A percentile compares a stretch with the other conserved stretches of the same genome.
Conservation (phyloP, 2,888 invertebrate species). For the Hydraecia micacea region DNA sequence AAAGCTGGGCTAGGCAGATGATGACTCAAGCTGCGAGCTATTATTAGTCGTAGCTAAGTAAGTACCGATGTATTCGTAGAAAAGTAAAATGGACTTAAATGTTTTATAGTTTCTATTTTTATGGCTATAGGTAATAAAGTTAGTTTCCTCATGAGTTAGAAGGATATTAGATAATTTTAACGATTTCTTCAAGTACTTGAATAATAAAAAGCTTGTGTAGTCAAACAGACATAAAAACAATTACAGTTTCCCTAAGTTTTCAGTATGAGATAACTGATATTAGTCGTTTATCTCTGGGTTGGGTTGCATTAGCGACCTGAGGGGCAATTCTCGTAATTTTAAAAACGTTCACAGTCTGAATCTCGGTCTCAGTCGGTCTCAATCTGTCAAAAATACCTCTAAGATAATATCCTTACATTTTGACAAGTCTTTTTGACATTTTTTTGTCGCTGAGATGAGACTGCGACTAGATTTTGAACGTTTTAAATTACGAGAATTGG, state of each 20-base stretch:
- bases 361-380: no score
- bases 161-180: neutral
- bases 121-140: slow-evolving; percentile 8
- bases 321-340: no score
- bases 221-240: neutral
- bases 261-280: neutral
- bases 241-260: neutral
- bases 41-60: neutral
- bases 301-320: no score
- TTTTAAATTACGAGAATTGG: no score
- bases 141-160: slow-evolving; percentile 2
- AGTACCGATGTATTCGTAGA: neutral
- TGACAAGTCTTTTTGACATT: no score
- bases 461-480: no score
- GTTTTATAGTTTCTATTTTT: slow-evolving; percentile 11
- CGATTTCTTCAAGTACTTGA: neutral
- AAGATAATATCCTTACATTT: no score
- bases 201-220: neutral
- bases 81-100: neutral
- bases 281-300: neutral
- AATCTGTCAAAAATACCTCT: no score
- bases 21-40: neutral
- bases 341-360: no score
- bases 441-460: no score
- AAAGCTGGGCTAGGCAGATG: neutral